Evolutionary conservation across 2,888 invertebrate genomes (phyloP), one percentile per base, ranked within the genome.

Genomic region (Rugalucina vietnamica): DNA sequence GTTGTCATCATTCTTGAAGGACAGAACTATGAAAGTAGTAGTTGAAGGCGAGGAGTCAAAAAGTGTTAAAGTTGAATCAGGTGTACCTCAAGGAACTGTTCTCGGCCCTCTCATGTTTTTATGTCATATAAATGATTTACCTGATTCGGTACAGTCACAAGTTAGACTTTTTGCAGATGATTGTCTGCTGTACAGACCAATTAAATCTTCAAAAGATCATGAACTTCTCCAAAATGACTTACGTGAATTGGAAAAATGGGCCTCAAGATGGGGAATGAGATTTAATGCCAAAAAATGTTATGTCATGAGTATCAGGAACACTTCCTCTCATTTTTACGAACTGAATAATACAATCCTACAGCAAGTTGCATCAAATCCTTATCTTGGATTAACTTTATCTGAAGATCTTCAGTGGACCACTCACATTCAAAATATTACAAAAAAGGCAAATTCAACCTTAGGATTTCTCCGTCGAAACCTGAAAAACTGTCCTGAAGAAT

Each of bases 81-180:
- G 54, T 21, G 54, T 54, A 10, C 54, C 54, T 18, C 54, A 75
- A 21, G 75, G 36, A 10, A 75, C 57, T 34, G 57, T 57, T 2
- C 75, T 72, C 12, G 72, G 43, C 0, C 72, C 72, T 10, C 1
- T 72, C n/a, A n/a, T 72, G 14, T 75, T 75, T n/a, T 21, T 75
- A 36, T 54, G 54, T 54, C 54, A 54, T n/a, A 54, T 54, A 18
- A 54, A 54, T 21, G 54, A 54, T n/a, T 54, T 54, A 54, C 54
- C n/a, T 4, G n/a, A 54, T 21, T 21, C 71, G 21, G 54, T 54
- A 4, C 4, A 14, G n/a, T 54, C 54, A 5, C 54, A 54, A 54
- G 54, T 54, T 4, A 14, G 10, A 5, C n/a, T 54, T 4, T 54
- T 54, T 24, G 54, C 54, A 21, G 54, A 54, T 21, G 54, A 54